Conservation (phyloP, 2,113 vertebrate genomes). For the human (Homo sapiens) region DNA sequence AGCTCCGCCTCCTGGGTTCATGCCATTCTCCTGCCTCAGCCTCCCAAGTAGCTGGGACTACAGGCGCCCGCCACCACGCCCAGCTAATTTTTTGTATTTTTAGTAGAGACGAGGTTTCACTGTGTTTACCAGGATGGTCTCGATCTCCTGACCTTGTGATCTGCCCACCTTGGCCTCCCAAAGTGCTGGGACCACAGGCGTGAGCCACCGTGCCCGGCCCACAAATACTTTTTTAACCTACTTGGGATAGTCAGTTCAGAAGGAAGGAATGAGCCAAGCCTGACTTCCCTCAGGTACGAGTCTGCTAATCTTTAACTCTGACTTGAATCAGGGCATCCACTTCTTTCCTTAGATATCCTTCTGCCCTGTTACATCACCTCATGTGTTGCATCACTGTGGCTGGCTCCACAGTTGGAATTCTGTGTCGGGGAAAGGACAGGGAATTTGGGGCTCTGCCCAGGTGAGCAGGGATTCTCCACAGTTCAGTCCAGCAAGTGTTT, state of each 20-base stretch:
- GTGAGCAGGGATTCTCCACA: neutral
- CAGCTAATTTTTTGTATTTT: too few species aligned
- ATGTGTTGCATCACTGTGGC: fast-evolving
- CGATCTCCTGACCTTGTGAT: too few species aligned
- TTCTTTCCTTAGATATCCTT: neutral
- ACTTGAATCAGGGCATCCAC: neutral
- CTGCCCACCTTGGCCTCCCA: too few species aligned
- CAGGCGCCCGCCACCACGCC: too few species aligned
- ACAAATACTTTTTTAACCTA: neutral
- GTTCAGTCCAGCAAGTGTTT: neutral
- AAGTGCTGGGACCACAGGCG: too few species aligned
- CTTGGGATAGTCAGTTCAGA: neutral
- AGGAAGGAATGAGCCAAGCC: neutral
- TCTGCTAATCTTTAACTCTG: neutral
- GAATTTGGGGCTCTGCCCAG: neutral
- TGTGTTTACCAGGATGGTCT: too few species aligned
- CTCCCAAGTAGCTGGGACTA: too few species aligned
- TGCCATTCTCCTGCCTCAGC: too few species aligned
- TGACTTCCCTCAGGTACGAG: neutral
- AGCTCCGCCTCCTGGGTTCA: too few species aligned
- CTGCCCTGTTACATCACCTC: neutral
- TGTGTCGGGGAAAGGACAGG: neutral
- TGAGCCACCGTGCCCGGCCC: too few species aligned
- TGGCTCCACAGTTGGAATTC: neutral
- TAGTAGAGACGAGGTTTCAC: too few species aligned